Base-by-base conservation (phyloP, 2,797 vertebrate genomes). In the Amniataba percoides region DNA sequence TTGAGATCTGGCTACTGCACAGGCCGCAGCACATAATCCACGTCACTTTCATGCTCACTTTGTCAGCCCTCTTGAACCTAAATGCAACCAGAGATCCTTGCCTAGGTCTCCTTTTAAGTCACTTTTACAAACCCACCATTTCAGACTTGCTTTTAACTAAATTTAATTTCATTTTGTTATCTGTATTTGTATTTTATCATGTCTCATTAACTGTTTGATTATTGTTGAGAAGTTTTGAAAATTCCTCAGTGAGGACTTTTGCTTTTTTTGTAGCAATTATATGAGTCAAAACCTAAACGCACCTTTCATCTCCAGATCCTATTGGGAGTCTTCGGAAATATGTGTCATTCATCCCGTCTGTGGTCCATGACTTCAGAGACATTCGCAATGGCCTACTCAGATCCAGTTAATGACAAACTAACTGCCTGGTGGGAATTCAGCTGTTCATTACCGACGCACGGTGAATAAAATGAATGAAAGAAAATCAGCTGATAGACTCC, bases 391-490 rank as follows among this genome's bases (percentile, higher is more conserved):
- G 1, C 19, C 7, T 2, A 52, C 4, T 43, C 36, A 48, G 25
- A 27, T 23, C 63, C 31, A 7, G 62, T 59, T 48, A 48, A 43
- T 68, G 51, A 19, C 62, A 55, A 71, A 49, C 23, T 64, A 10
- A n/a, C 49, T 14, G 9, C 16, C 25, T 18, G 36, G 53, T 34
- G 14, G 13, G 27, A 55, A 49, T 31, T 21, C 4, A 21, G 16
- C 23, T 49, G n/a, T 49, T 53, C 13, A 62, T 57, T 34, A 39
- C n/a, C 14, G 7, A 72, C 42, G 36, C 43, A 48, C n/a, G n/a
- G 10, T 31, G 21, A 59, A 7, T n/a, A 27, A 42, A 49, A 66
- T 8, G 13, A n/a, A 3, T 31, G 5, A 31, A 31, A 31, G 9
- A 18, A 52, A 60, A 63, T 64, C 43, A 49, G 16, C n/a, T n/a